These are phyloP conservation scores for Callitettix versicolor DNA, from an alignment of 1,140 invertebrate species.

Conservation along the genomic window DNA sequence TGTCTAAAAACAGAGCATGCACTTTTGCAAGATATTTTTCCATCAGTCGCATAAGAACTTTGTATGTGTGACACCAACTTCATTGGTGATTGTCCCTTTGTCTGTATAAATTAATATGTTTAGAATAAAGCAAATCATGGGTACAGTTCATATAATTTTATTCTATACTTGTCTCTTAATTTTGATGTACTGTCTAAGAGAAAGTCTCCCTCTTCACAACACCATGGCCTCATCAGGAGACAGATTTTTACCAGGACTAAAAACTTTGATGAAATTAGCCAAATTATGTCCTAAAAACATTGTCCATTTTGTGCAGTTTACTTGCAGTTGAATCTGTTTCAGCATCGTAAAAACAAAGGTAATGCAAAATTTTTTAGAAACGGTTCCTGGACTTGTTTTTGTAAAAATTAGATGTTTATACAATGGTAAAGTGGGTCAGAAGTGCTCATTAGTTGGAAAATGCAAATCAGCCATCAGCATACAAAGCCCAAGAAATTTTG, in stretches of 20 bases:
- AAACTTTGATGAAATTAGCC: not conserved
- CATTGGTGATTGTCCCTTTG: not conserved
- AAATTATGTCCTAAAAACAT: slow-evolving; percentile 2
- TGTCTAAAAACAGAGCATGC: slow-evolving; percentile 18
- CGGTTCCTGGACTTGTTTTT: slow-evolving; percentile 26
- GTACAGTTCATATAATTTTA: slow-evolving; percentile 29
- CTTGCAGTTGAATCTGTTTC: not conserved
- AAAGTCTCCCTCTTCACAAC: slow-evolving; percentile 28
- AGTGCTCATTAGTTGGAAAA: not conserved
- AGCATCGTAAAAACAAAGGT: slow-evolving; percentile 21
- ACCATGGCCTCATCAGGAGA: slow-evolving; percentile 25
- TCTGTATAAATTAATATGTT: slow-evolving; percentile 12
- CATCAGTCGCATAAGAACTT: slow-evolving; percentile 15
- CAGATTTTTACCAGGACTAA: slow-evolving; percentile 21
- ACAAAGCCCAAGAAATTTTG: not conserved
- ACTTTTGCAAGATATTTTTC: slow-evolving; percentile 9
- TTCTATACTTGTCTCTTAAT: slow-evolving; percentile 29
- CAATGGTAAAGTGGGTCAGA: slow-evolving; percentile 7
- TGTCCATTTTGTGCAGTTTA: not conserved
- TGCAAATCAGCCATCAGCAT: not conserved
- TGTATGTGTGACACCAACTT: slow-evolving; percentile 5
- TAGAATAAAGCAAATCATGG: slow-evolving; percentile 11
- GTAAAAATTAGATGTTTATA: slow-evolving; percentile 25
- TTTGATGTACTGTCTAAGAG: slow-evolving; percentile 29
- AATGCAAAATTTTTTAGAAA: slow-evolving; percentile 27